A percentile compares a stretch with the other conserved stretches of the same genome.
Evolutionary conservation across 2,888 invertebrate species (phyloP).

Genomic region (Apodemia zela): DNA sequence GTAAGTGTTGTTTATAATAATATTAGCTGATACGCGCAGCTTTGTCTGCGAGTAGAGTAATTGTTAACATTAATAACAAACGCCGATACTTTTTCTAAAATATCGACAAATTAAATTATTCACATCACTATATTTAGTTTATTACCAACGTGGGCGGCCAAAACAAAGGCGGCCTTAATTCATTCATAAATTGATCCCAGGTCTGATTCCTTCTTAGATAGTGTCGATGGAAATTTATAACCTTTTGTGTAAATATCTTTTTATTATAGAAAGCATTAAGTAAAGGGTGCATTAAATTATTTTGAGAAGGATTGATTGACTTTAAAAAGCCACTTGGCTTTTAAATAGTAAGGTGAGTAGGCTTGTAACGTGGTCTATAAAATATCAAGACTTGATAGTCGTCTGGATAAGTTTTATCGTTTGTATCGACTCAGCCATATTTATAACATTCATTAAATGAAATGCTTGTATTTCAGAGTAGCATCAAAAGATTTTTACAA

Average conservation of each 20-base stretch:
- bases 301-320: neutral
- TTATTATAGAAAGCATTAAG: neutral
- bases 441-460: neutral
- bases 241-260: constrained; percentile 10
- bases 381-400: neutral
- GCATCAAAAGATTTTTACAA: neutral
- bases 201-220: constrained; percentile 24
- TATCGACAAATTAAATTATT: neutral
- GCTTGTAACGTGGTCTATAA: neutral
- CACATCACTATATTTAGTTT: constrained; percentile 22
- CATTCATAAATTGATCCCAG: constrained; percentile 40
- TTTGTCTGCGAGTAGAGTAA: too few species aligned
- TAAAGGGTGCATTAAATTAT: neutral
- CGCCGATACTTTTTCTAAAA: neutral
- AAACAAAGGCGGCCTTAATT: constrained; percentile 40
- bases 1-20: too few species aligned
- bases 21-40: too few species aligned
- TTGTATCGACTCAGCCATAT: neutral
- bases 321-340: neutral
- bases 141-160: constrained; percentile 39
- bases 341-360: neutral
- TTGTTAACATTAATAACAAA: too few species aligned
- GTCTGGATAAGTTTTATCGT: neutral
- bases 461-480: neutral
- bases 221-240: constrained; percentile 17